Evolutionary conservation across 1,140 invertebrate genomes (phyloP).

Genomic region (Trichonephila inaurata): DNA sequence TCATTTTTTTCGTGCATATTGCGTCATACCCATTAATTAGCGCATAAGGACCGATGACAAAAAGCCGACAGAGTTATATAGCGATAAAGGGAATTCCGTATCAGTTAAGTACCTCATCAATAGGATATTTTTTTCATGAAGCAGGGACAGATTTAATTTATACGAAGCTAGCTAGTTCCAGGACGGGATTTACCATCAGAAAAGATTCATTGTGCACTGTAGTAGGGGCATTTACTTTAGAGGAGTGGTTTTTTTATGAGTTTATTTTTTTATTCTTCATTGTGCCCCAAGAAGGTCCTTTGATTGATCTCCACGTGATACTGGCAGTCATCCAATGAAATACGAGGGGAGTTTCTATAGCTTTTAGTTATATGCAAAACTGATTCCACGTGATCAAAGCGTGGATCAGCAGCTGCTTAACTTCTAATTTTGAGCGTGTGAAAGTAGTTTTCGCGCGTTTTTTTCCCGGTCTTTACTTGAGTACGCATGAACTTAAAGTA

Average conservation of each 20-base stretch:
- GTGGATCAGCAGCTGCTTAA: not conserved
- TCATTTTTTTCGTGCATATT: not conserved
- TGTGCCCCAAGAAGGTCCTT: slow-evolving; percentile 7
- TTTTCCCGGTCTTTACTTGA: not conserved
- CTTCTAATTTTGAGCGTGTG: slow-evolving; percentile 22
- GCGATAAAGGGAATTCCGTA: not conserved
- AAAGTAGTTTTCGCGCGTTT: not conserved
- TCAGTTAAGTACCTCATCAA: not conserved
- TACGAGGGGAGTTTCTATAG: slow-evolving; percentile 26
- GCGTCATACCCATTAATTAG: not conserved
- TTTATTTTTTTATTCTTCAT: slow-evolving; percentile 7
- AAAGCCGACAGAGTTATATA: not conserved
- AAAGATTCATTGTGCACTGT: not conserved
- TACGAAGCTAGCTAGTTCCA: not conserved
- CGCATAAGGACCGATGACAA: not conserved
- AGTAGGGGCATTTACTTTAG: not conserved
- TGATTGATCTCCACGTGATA: not conserved
- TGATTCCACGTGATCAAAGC: not conserved
- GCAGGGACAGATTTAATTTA: slow-evolving; percentile 8
- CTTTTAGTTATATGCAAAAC: slow-evolving; percentile 11
- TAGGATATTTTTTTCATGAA: not conserved
- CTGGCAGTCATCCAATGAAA: slow-evolving; percentile 32
- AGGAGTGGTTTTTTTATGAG: not conserved
- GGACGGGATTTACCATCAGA: not conserved
- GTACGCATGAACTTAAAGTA: not conserved